Conservation (phyloP, 2,113 vertebrate species). For the Amblyornis subalaris region DNA sequence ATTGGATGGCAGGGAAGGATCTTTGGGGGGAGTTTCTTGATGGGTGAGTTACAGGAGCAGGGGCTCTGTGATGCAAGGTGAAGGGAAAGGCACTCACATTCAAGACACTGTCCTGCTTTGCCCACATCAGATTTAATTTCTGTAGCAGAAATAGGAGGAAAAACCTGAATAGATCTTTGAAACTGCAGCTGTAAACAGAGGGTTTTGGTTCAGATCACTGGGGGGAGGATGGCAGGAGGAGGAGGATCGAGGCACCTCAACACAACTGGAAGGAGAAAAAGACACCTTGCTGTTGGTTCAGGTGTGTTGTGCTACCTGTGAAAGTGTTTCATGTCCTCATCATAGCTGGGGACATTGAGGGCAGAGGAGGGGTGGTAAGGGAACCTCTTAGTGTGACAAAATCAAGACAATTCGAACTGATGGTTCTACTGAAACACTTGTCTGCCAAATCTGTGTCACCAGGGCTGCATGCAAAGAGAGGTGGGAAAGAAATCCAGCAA, state of each 20-base stretch:
- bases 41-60: neutral
- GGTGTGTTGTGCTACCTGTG: neutral
- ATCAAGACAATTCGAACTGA: neutral
- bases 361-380: neutral
- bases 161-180: neutral
- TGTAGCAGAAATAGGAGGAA: neutral
- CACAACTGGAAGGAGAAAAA: accelerated
- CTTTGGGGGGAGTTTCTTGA: neutral
- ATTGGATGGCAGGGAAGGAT: conserved; percentile 6
- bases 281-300: neutral
- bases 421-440: neutral
- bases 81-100: neutral
- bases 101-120: neutral
- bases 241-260: neutral
- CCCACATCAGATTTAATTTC: neutral
- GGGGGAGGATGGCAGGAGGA: neutral
- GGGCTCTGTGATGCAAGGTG: neutral
- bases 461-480: neutral
- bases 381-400: neutral
- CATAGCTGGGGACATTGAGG: neutral
- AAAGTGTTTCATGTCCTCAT: neutral
- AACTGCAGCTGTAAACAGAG: neutral
- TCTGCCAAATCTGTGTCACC: neutral
- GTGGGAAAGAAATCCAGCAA: neutral
- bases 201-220: neutral